Evolutionary conservation across 2,113 vertebrate species (phyloP).

Genomic region (Otis tarda): DNA sequence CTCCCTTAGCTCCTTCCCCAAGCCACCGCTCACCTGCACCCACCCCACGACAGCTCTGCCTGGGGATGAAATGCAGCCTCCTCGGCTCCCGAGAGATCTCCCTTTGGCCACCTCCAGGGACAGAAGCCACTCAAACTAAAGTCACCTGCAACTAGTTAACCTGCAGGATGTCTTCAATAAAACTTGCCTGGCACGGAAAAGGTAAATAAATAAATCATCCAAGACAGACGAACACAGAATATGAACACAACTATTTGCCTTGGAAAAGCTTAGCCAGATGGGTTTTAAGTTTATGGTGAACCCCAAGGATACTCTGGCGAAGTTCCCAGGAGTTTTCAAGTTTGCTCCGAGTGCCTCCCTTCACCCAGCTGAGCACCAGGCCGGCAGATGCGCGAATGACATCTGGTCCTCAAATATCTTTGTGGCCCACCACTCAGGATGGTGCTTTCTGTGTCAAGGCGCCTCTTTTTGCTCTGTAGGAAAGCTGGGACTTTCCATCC

Average conservation of each 20-base stretch:
- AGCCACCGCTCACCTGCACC: rapidly evolving
- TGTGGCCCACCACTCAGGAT: rapidly evolving
- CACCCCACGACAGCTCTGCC: background rate
- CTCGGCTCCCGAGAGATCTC: background rate
- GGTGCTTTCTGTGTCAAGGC: background rate
- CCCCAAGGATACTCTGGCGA: background rate
- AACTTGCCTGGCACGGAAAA: background rate
- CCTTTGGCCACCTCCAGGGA: background rate
- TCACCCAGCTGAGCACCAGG: background rate
- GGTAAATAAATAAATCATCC: background rate
- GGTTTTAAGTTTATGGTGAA: background rate
- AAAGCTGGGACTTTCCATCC: background rate
- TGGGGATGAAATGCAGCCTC: background rate
- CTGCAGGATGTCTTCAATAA: background rate
- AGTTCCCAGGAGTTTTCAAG: background rate
- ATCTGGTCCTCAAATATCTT: rapidly evolving
- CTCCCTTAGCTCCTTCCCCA: background rate
- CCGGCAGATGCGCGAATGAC: rapidly evolving
- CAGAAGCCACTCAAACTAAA: background rate
- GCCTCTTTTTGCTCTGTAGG: background rate
- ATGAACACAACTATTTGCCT: background rate
- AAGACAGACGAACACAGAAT: background rate
- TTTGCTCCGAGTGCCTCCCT: background rate
- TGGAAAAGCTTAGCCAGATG: background rate
- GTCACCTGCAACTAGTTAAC: background rate